Base-by-base conservation (phyloP, 2,888 invertebrate genomes). In the Eueremaeus valkanovi region DNA sequence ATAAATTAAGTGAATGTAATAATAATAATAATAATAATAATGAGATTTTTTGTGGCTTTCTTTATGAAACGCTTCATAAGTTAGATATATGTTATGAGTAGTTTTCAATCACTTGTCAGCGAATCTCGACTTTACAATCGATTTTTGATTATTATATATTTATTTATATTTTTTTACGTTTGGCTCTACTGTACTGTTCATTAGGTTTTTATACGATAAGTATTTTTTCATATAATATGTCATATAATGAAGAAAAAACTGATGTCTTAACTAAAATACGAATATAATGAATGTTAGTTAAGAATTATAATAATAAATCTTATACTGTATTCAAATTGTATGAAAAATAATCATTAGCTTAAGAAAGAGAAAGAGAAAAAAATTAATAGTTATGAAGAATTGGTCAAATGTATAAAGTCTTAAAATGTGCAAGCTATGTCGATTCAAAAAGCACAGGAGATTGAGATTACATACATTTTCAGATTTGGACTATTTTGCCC, bases 1-100 rank as follows among this genome's bases (percentile, higher is more conserved):
- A 55, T 55, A 55, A 55, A 55, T 55, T 9, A 55, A 55, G 13
- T 55, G 13, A 55, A 55, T 55, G 8, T 55, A 55, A 45, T 45
- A 45, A 45, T 45, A 45, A 45, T 11, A 16, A 16, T 8, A 36
- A 16, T 45, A 45, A 45, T 45, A 45, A 45, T 45, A 45, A 45
- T 45, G 45, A 16, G 45, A 45, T 45, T 16, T 45, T 45, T 45
- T 45, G 45, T 16, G 45, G 45, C 18, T 45, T 45, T 45, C 45
- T 18, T 45, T 45, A 45, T 45, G 45, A 45, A n/a, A 45, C 45
- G 8, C 16, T 45, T 45, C 45, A 45, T 45, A 45, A 45, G 45
- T 45, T 45, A 16, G 45, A 3, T 11, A 45, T 45, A 45, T n/a
- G 9, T 45, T 45, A 6, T 45, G 3, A 13, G 3, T n/a, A 3